Base-by-base conservation (phyloP, 1,140 invertebrate genomes). In the Pomacea maculata region DNA sequence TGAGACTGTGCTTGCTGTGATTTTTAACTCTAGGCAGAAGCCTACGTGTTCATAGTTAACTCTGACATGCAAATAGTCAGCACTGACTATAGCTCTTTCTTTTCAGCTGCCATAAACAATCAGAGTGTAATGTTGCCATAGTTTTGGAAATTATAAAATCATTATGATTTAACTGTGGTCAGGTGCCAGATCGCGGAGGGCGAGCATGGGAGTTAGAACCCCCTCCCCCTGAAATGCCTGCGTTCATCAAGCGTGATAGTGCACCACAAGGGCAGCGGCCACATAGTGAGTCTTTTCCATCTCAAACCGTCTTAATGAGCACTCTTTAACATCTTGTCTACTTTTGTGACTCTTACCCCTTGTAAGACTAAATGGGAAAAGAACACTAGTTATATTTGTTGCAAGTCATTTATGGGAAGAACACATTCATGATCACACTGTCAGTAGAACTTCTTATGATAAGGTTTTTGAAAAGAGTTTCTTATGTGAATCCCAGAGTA, bases 201-300 rank as follows among this genome's bases (percentile, higher is more conserved):
- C 91, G 97, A 83, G 95, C 97, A 1, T 94, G 94, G 87, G 97
- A 98, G 88, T 94, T 96, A 87, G 95, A 96, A 83, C 94, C 96
- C 9, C 97, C 97, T 2, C 96, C 97, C 10, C 96, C 96, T 17
- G 97, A 98, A 93, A 98, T 98, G 96, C 97, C 97, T 15, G 95
- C 95, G 1, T 98, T 97, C 95, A 94, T 95, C 87, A 95, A 96
- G 84, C 91, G 94, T 82, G 84, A 86, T 65, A 86, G 84, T 76
- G 85, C 82, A 52, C 85, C 86, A 63, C 84, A 85, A 79, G 85
- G 85, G 64, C 77, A 78, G 5, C 52, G 77, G 52, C 77, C 77
- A 4, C 54, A 70, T 63, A 85, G 87, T 87, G 57, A 75, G 83
- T 85, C 34, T 1, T 79, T 67, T 21, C 45, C 25, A 21, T 17